Percentiles rank a stretch among this genome's conserved stretches.
These are phyloP conservation scores for Pseudorhiza aurosa DNA, from an alignment of 30 jellyfish, hydroid and myxozoan genomes.

Conservation along the genomic window DNA sequence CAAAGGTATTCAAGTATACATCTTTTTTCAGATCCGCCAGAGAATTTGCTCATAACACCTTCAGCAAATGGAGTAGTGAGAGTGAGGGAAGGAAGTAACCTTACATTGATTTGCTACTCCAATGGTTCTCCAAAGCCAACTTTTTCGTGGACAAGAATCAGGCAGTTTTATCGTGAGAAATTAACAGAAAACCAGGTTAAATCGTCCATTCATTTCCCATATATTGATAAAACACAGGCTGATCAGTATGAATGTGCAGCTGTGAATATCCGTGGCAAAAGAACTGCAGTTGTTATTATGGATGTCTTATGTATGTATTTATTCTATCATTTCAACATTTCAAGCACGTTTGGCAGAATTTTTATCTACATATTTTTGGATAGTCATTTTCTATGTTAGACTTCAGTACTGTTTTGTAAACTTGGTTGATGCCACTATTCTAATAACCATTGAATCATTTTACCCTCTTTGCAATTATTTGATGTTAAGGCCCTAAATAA, in stretches of 20 bases:
- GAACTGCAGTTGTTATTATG: slow-evolving; percentile 15
- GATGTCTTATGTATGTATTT: slow-evolving; percentile 61
- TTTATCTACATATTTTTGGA: no score
- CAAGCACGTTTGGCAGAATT: no score
- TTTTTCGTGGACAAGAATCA: slow-evolving; percentile 70
- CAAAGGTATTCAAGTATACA: no score
- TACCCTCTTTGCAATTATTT: no score
- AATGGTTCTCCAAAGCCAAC: slow-evolving; percentile 88
- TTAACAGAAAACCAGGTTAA: slow-evolving; percentile 1
- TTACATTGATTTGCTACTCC: slow-evolving; percentile 64
- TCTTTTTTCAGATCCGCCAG: slow-evolving; percentile 72
- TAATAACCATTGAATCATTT: no score
- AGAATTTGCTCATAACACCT: slow-evolving; percentile 39
- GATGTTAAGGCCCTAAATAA: no score
- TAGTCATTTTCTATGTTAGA: no score
- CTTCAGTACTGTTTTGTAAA: no score
- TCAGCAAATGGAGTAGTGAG: slow-evolving; percentile 71
- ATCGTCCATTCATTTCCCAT: slow-evolving; percentile 8
- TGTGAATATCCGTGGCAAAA: slow-evolving; percentile 28
- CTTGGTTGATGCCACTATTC: no score
- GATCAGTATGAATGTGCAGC: slow-evolving; percentile 59
- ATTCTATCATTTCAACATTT: no score
- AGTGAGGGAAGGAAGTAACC: slow-evolving; percentile 71
- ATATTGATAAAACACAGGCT: slow-evolving; percentile 19
- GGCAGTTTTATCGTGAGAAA: slow-evolving; percentile 42